These are phyloP conservation scores for Plecotus auritus DNA, from an alignment of 2,113 vertebrate genomes.

Conservation along the genomic window DNA sequence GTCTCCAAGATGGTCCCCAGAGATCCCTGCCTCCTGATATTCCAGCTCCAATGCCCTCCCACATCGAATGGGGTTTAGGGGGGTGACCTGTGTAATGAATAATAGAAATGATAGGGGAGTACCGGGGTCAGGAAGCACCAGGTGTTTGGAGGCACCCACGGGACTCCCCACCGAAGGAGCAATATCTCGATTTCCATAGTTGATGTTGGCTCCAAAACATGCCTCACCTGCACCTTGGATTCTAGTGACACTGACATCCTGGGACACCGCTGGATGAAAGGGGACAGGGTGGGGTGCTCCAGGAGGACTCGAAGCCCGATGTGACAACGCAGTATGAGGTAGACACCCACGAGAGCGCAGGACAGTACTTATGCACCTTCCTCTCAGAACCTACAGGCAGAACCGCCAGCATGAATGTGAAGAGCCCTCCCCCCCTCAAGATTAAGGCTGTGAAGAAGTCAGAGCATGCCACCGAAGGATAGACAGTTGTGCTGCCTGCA, in stretches of 20 bases:
- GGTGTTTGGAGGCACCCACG: no score
- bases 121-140: no score
- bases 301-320: no score
- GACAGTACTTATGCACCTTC: constrained; percentile 88
- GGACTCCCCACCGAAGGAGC: no score
- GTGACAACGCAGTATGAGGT: no score
- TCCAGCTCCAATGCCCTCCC: background rate
- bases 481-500: constrained; percentile 84
- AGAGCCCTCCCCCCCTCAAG: constrained; percentile 75
- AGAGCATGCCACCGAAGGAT: constrained; percentile 89
- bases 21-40: background rate
- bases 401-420: constrained; percentile 74
- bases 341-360: constrained; percentile 60
- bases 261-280: no score
- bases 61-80: background rate
- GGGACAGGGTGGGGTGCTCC: no score
- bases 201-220: no score
- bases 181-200: no score
- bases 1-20: background rate
- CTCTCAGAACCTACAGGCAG: background rate
- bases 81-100: background rate
- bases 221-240: no score
- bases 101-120: no score
- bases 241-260: no score
- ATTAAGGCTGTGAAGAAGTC: constrained; percentile 86